Percentiles rank a stretch among this genome's conserved stretches.
phyloP scores from a whole-genome alignment of 2,888 invertebrate species.

The Aporophyla nigra region DNA sequence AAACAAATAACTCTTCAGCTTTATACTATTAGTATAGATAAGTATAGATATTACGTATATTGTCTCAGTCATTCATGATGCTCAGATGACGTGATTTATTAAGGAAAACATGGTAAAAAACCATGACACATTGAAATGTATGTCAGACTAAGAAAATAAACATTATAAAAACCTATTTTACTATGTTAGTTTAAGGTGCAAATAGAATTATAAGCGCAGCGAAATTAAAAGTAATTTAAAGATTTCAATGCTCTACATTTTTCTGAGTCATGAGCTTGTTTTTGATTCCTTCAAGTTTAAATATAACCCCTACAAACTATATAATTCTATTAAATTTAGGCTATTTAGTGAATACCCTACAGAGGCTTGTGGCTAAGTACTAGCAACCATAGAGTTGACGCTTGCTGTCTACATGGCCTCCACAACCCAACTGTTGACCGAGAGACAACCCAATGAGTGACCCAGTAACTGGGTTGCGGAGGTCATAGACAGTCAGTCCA shows the following conservation, averaged over 20 bases:
- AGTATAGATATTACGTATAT: too few species aligned
- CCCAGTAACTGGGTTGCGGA: too few species aligned
- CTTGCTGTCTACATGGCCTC: too few species aligned
- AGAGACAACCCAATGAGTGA: too few species aligned
- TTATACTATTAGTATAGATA: too few species aligned
- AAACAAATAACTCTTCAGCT: too few species aligned
- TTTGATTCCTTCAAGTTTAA: neutral
- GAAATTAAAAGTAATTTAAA: neutral
- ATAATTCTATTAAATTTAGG: neutral
- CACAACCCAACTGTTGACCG: too few species aligned
- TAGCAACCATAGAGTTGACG: too few species aligned
- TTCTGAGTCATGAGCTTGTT: neutral
- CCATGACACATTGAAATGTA: slow-evolving; percentile 7
- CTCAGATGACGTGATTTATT: slow-evolving; percentile 20
- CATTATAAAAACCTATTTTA: neutral
- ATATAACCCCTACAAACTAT: neutral
- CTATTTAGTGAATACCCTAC: neutral
- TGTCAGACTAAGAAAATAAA: neutral
- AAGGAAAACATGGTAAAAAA: slow-evolving; percentile 19
- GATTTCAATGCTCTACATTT: neutral
- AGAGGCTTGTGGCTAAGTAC: too few species aligned
- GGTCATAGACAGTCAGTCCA: too few species aligned
- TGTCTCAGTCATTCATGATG: neutral
- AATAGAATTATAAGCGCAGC: neutral
- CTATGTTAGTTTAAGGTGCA: too few species aligned